These are phyloP conservation scores for Coenonympha arcania DNA, from an alignment of 2,888 invertebrate species.

Conservation along the genomic window DNA sequence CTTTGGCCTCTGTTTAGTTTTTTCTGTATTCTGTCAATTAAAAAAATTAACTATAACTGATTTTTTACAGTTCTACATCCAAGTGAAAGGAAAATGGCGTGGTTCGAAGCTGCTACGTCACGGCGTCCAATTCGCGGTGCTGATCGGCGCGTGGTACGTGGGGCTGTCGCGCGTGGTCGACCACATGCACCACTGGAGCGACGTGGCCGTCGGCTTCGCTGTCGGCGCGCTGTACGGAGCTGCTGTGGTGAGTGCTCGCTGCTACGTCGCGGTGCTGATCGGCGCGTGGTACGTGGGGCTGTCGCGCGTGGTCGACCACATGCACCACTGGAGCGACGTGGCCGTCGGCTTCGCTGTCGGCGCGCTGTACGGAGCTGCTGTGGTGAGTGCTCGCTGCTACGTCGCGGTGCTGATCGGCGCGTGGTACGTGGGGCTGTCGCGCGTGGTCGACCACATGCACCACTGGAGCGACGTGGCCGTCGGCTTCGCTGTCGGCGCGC, in stretches of 20 bases:
- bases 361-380: constrained; percentile 70
- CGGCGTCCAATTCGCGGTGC: constrained; percentile 78
- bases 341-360: constrained; percentile 80
- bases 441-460: constrained; percentile 91
- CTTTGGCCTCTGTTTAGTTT: too few species aligned
- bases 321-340: constrained; percentile 94
- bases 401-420: constrained; percentile 71
- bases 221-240: constrained; percentile 74
- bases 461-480: constrained; percentile 91
- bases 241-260: constrained; percentile 55
- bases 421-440: constrained; percentile 82
- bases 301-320: constrained; percentile 88
- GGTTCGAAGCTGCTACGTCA: constrained; percentile 83
- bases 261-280: constrained; percentile 48
- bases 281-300: constrained; percentile 83
- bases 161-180: constrained; percentile 87
- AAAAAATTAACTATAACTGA: too few species aligned
- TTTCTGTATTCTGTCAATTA: too few species aligned
- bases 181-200: constrained; percentile 93
- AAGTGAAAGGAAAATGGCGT: constrained; percentile 82
- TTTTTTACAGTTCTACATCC: constrained; percentile 84
- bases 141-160: constrained; percentile 81
- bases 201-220: constrained; percentile 82
- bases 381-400: constrained; percentile 42
- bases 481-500: constrained; percentile 78